These are phyloP conservation scores for Drosophila meridionalis DNA, from an alignment of 2,888 invertebrate genomes.

Conservation along the genomic window DNA sequence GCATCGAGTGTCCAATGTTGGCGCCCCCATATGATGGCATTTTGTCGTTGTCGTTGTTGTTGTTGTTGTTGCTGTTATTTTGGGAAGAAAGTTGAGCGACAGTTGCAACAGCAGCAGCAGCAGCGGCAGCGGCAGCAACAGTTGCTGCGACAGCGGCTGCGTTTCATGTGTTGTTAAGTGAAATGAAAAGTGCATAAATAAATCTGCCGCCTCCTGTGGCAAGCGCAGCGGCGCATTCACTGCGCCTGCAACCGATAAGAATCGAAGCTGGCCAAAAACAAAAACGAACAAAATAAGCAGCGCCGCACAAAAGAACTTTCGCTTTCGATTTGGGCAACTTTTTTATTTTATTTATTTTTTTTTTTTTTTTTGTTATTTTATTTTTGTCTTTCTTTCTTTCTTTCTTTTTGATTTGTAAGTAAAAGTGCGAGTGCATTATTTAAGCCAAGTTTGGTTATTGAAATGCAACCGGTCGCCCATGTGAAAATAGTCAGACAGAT, in stretches of 20 bases:
- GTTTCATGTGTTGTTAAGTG: conserved; percentile 75
- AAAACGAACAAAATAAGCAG: conserved; percentile 23
- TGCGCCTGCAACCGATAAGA: conserved; percentile 60
- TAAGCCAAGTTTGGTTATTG: conserved; percentile 76
- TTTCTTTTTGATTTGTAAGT: conserved; percentile 50
- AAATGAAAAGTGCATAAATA: conserved; percentile 80
- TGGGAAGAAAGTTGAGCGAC: conserved; percentile 68
- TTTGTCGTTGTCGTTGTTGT: conserved; percentile 3
- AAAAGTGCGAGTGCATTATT: conserved; percentile 77
- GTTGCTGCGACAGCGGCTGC: conserved; percentile 22
- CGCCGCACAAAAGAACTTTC: conserved; percentile 76
- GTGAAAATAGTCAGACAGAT: conserved; percentile 53
- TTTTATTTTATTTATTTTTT: conserved; percentile 12
- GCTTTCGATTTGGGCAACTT: conserved; percentile 66
- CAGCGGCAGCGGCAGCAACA: conserved; percentile 16
- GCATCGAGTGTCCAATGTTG: conserved; percentile 66
- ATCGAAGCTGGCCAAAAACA: conserved; percentile 52
- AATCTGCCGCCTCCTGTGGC: conserved; percentile 62
- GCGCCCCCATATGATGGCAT: conserved; percentile 65
- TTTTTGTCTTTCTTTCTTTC: conserved; percentile 29
- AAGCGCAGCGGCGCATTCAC: conserved; percentile 23
- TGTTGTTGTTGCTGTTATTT: conserved; percentile 2
- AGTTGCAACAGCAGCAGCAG: conserved; percentile 22
- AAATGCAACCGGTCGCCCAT: conserved; percentile 75
- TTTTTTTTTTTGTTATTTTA: conserved; percentile 19